Percentiles rank a stretch among this genome's conserved stretches.
Conservation (phyloP, 2,888 invertebrate genomes). For the Cetonia aurata region DNA sequence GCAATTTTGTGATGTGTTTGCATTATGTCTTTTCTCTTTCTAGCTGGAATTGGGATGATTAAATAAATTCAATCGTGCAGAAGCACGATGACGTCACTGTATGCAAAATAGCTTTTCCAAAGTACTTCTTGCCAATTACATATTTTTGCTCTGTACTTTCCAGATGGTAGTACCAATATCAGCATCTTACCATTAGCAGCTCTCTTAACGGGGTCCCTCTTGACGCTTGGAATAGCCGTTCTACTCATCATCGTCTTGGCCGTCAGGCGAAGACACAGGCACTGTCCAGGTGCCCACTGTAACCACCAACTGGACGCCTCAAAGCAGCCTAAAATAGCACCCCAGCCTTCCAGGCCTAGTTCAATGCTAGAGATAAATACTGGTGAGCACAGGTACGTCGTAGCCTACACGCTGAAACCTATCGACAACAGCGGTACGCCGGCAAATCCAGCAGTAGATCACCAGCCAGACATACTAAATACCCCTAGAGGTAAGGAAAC, state of each 20-base stretch:
- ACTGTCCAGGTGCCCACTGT: conserved; percentile 63
- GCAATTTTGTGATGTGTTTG: no score
- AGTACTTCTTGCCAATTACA: no score
- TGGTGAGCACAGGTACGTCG: conserved; percentile 86
- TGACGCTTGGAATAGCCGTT: conserved; percentile 75
- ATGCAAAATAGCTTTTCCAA: no score
- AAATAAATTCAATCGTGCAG: background rate
- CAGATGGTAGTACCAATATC: conserved; percentile 78
- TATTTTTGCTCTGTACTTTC: no score
- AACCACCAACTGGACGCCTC: conserved; percentile 64
- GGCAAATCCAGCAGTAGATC: conserved; percentile 57
- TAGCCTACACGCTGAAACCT: conserved; percentile 86
- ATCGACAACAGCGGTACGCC: conserved; percentile 62
- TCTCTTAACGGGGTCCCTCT: conserved; percentile 75
- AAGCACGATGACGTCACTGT: no score
- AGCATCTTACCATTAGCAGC: conserved; percentile 81
- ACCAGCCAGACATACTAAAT: conserved; percentile 77
- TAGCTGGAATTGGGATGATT: background rate
- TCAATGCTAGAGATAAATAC: conserved; percentile 82
- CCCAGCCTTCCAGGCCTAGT: conserved; percentile 62
- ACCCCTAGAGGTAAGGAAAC: conserved; percentile 76
- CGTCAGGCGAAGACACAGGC: conserved; percentile 70
- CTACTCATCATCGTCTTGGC: conserved; percentile 76
- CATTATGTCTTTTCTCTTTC: no score
- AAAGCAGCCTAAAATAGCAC: conserved; percentile 70